A percentile compares a stretch with the other conserved stretches of the same genome.
Evolutionary conservation across 2,797 vertebrate genomes (phyloP).

Genomic region (Aratinga solstitialis): DNA sequence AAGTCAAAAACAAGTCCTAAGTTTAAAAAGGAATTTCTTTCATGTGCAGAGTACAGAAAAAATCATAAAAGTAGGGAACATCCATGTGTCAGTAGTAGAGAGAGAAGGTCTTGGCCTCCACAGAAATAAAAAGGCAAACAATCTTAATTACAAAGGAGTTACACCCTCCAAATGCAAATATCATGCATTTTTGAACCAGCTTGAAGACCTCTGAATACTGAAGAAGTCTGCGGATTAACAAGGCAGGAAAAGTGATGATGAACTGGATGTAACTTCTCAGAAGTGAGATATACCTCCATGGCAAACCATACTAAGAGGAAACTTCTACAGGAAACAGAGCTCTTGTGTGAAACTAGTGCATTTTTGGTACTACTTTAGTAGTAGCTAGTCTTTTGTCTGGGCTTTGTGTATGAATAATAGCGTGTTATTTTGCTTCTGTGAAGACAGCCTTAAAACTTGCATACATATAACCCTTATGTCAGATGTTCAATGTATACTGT

Average conservation of each 20-base stretch:
- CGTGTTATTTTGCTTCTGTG: neutral
- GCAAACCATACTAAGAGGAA: neutral
- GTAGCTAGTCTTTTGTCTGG: neutral
- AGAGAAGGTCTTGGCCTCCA: neutral
- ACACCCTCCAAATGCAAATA: neutral
- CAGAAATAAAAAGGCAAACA: neutral
- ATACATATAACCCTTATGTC: neutral
- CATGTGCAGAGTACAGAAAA: neutral
- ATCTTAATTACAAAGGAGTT: neutral
- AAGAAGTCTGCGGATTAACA: neutral
- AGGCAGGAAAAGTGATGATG: neutral
- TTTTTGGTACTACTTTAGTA: neutral
- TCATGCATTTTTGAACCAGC: neutral
- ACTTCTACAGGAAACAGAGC: neutral
- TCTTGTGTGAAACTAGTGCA: neutral
- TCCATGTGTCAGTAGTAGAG: neutral
- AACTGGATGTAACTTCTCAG: neutral
- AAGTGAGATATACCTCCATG: neutral
- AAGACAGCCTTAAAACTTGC: neutral
- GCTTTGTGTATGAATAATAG: constrained; percentile 2
- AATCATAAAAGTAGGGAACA: neutral
- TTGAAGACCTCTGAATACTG: neutral
- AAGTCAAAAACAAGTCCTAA: neutral
- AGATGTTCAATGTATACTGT: neutral
- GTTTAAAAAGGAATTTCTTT: neutral